A percentile compares a stretch with the other conserved stretches of the same genome.
phyloP scores from a whole-genome alignment of 2,888 invertebrate genomes.

The Ochlodes sylvanus region DNA sequence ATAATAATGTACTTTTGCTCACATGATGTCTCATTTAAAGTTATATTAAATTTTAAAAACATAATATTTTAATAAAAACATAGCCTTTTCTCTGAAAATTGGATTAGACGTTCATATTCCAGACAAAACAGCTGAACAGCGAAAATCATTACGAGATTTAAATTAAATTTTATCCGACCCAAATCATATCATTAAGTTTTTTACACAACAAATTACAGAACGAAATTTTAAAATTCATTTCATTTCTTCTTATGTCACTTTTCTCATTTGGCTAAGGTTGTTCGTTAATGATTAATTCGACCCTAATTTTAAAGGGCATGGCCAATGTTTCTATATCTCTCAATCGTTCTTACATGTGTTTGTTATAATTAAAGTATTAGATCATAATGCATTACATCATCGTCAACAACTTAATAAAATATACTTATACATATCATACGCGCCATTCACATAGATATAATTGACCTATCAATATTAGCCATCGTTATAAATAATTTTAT shows the following conservation, averaged over 20 bases:
- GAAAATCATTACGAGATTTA: not conserved
- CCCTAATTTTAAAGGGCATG: not conserved
- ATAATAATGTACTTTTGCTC: too few species aligned
- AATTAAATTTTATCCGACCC: not conserved
- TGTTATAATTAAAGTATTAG: constrained; percentile 19
- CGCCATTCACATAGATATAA: not conserved
- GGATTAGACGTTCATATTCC: not conserved
- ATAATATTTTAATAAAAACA: too few species aligned
- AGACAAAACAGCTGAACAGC: not conserved
- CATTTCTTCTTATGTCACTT: not conserved
- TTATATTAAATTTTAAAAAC: too few species aligned
- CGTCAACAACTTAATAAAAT: not conserved
- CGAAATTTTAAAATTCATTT: not conserved
- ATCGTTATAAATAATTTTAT: not conserved
- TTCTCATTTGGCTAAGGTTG: not conserved
- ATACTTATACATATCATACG: constrained; percentile 1
- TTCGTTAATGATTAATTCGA: not conserved
- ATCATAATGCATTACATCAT: constrained; percentile 18
- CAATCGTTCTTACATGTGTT: constrained; percentile 15
- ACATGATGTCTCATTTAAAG: too few species aligned
- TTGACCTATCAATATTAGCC: not conserved
- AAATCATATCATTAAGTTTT: not conserved
- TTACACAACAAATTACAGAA: not conserved
- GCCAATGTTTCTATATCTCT: not conserved
- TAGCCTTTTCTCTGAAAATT: too few species aligned